Conservation (phyloP, 1,140 invertebrate genomes). For the Thrips palmi region DNA sequence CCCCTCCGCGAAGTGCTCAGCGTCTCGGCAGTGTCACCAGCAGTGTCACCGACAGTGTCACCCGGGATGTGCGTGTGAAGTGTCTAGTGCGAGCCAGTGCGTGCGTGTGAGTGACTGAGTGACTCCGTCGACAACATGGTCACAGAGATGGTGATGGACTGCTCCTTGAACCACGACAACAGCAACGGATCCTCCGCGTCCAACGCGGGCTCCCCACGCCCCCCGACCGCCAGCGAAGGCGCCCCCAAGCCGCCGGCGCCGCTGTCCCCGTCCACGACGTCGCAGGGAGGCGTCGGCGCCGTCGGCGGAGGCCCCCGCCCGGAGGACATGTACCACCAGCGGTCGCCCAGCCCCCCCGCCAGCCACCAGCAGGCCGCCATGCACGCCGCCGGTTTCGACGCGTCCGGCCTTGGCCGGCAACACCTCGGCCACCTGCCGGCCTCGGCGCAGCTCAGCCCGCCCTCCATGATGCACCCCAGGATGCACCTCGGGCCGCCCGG, state of each 20-base stretch:
- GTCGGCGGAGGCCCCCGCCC: slow-evolving; percentile 29
- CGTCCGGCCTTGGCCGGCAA: slow-evolving; percentile 12
- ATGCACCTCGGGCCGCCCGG: slow-evolving; percentile 54
- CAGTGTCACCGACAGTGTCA: slow-evolving; percentile 24
- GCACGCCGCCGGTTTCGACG: slow-evolving; percentile 21
- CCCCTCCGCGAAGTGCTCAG: slow-evolving; percentile 44
- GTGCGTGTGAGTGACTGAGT: background rate
- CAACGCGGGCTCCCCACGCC: slow-evolving; percentile 22
- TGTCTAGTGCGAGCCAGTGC: slow-evolving; percentile 1
- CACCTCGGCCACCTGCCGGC: slow-evolving; percentile 21
- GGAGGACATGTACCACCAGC: slow-evolving; percentile 21
- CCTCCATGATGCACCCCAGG: slow-evolving; percentile 35
- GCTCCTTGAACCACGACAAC: slow-evolving; percentile 23
- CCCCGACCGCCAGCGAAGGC: slow-evolving; percentile 22
- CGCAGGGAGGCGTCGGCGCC: slow-evolving; percentile 20
- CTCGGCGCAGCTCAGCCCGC: slow-evolving; percentile 33
- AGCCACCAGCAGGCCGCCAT: slow-evolving; percentile 23
- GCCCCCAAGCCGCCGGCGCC: slow-evolving; percentile 26
- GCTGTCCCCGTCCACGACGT: slow-evolving; percentile 26
- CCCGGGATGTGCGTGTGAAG: slow-evolving; percentile 14
- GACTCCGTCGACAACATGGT: slow-evolving; percentile 12
- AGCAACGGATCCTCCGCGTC: slow-evolving; percentile 20
- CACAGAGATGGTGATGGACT: slow-evolving; percentile 18
- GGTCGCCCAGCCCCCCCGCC: slow-evolving; percentile 25
- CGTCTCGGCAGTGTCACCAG: slow-evolving; percentile 30